These are phyloP conservation scores for Morpho deidamia DNA, from an alignment of 2,888 invertebrate genomes.

Conservation along the genomic window DNA sequence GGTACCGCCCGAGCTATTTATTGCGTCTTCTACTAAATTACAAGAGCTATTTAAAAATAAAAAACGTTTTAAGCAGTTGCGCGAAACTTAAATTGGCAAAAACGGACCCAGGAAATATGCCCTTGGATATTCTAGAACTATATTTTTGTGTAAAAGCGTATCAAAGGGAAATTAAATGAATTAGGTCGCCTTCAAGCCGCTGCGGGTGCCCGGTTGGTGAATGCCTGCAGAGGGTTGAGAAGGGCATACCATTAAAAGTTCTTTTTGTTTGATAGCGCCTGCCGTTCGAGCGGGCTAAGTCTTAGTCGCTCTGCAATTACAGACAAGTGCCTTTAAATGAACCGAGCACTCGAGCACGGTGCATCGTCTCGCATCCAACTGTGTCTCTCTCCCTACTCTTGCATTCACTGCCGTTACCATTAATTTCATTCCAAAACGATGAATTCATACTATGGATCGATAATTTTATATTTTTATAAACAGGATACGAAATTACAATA, in stretches of 20 bases:
- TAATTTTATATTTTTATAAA: no score
- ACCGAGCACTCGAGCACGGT: constrained; percentile 76
- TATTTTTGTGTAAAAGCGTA: constrained; percentile 17
- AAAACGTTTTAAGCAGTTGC: constrained; percentile 14
- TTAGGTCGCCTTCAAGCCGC: constrained; percentile 31
- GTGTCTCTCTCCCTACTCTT: constrained; percentile 42
- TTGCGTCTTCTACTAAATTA: constrained; percentile 70
- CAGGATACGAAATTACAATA: no score
- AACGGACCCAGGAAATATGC: constrained; percentile 1
- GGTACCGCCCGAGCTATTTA: constrained; percentile 70
- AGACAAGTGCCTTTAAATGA: constrained; percentile 77
- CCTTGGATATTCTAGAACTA: constrained; percentile 5
- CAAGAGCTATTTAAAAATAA: constrained; percentile 47
- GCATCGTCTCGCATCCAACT: constrained; percentile 65
- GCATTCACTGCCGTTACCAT: constrained; percentile 47
- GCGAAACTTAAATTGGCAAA: constrained; percentile 13
- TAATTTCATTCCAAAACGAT: constrained; percentile 58
- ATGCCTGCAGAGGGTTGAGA: constrained; percentile 38
- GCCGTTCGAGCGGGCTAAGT: constrained; percentile 59
- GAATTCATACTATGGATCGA: constrained; percentile 32
- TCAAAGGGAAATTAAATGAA: constrained; percentile 29
- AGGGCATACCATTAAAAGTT: constrained; percentile 68
- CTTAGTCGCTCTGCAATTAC: constrained; percentile 75
- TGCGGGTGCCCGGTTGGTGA: constrained; percentile 8
- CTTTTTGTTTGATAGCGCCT: constrained; percentile 65